Evolutionary conservation across 1,140 invertebrate species (phyloP).

Genomic region (Eciton burchellii): DNA sequence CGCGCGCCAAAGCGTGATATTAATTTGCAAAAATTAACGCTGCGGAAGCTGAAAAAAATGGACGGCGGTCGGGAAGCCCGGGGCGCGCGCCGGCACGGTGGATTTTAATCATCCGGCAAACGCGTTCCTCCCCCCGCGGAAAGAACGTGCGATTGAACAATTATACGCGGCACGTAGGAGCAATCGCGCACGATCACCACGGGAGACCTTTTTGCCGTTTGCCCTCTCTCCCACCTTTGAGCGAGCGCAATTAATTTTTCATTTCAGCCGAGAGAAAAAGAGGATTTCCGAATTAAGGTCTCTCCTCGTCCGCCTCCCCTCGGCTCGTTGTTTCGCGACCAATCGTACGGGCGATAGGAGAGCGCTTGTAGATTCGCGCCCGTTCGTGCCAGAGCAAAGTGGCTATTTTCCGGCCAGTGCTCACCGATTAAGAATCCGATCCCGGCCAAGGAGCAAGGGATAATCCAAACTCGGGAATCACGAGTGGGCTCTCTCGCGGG

Average conservation of each 20-base stretch:
- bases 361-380: conserved; percentile 57
- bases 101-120: conserved; percentile 30
- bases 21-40: conserved; percentile 59
- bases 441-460: conserved; percentile 62
- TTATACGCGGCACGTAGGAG: not conserved
- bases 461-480: conserved; percentile 69
- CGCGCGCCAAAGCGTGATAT: conserved; percentile 44
- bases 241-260: conserved; percentile 34
- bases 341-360: conserved; percentile 53
- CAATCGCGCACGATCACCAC: not conserved
- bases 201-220: not conserved
- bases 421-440: conserved; percentile 85
- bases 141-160: not conserved
- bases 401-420: conserved; percentile 85
- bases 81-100: not conserved
- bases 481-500: conserved; percentile 34
- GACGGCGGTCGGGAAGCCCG: conserved; percentile 9
- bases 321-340: conserved; percentile 52
- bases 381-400: conserved; percentile 78
- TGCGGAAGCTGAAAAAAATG: conserved; percentile 24
- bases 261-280: not conserved
- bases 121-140: conserved; percentile 2
- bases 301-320: conserved; percentile 16
- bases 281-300: conserved; percentile 29
- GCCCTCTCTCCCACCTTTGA: not conserved